Conservation (phyloP, 2,113 vertebrate genomes). For the Myotis lucifugus region DNA sequence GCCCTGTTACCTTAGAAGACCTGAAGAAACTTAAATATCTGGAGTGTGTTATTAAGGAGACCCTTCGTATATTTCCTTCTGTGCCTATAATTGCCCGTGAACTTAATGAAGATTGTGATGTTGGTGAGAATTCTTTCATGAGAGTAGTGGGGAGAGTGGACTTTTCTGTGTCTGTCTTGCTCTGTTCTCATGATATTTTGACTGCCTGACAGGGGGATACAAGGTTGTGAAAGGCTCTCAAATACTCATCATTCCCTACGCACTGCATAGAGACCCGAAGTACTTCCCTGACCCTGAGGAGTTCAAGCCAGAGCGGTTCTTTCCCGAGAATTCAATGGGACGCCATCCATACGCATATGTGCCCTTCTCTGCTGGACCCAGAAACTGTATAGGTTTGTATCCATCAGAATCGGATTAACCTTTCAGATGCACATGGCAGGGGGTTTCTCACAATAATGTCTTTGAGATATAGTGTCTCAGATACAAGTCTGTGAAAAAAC, state of each 20-base stretch:
- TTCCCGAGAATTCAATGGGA: slow-evolving; percentile 88
- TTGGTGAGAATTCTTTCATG: slow-evolving; percentile 86
- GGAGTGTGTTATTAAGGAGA: too few relatives aligned
- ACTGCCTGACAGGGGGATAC: slow-evolving; percentile 86
- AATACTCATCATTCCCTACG: slow-evolving; percentile 87
- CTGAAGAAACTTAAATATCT: slow-evolving; percentile 86
- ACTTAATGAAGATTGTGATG: slow-evolving; percentile 88
- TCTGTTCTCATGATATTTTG: not conserved
- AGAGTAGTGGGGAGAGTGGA: not conserved
- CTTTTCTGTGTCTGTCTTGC: not conserved
- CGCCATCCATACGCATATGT: slow-evolving; percentile 91
- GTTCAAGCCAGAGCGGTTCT: slow-evolving; percentile 94
- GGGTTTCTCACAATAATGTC: not conserved
- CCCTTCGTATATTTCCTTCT: slow-evolving; percentile 92
- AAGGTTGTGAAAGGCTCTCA: slow-evolving; percentile 87
- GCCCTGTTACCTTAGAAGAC: slow-evolving; percentile 87
- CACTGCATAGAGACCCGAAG: slow-evolving; percentile 91
- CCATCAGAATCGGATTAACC: not conserved
- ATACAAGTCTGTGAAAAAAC: not conserved
- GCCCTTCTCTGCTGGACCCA: slow-evolving; percentile 96
- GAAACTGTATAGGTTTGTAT: slow-evolving; percentile 95
- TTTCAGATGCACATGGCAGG: not conserved
- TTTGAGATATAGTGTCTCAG: not conserved
- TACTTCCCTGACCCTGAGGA: slow-evolving; percentile 93
- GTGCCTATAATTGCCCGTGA: slow-evolving; percentile 94